Evolutionary conservation across 1,140 invertebrate genomes (phyloP).

Genomic region (Drosophila triauraria): DNA sequence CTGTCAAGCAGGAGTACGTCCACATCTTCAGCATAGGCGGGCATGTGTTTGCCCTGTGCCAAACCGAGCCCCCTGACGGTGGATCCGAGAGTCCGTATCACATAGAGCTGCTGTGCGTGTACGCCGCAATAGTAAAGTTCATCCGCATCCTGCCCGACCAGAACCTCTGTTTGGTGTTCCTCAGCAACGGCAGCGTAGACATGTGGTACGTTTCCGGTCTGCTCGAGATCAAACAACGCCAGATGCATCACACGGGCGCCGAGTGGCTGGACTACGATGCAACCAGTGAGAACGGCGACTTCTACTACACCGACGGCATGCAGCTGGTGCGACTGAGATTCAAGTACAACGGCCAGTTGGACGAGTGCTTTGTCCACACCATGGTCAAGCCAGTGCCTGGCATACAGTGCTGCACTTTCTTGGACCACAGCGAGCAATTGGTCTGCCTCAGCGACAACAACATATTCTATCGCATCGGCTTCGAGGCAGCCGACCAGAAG

Average conservation of each 20-base stretch:
- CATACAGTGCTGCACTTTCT: constrained; percentile 70
- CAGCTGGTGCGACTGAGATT: constrained; percentile 61
- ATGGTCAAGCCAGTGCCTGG: constrained; percentile 50
- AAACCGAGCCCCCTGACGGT: neutral
- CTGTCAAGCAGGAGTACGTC: constrained; percentile 26
- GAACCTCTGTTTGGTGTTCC: constrained; percentile 63
- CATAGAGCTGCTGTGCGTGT: constrained; percentile 65
- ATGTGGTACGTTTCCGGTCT: constrained; percentile 74
- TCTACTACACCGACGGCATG: constrained; percentile 73
- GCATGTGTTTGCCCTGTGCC: constrained; percentile 58
- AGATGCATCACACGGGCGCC: constrained; percentile 55
- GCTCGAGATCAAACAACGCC: constrained; percentile 46
- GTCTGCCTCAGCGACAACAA: constrained; percentile 79
- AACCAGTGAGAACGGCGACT: constrained; percentile 45
- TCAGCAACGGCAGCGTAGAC: constrained; percentile 70
- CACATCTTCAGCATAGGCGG: constrained; percentile 65
- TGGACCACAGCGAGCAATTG: constrained; percentile 59
- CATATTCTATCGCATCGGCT: constrained; percentile 74
- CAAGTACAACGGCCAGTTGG: constrained; percentile 46
- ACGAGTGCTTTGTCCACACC: constrained; percentile 56
- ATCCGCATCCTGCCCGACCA: constrained; percentile 53
- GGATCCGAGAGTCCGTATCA: constrained; percentile 29
- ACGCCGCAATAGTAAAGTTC: constrained; percentile 52
- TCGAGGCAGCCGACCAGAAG: constrained; percentile 17
- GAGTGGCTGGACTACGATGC: constrained; percentile 68